Evolutionary conservation across 1,140 invertebrate species (phyloP).

Genomic region (Philaenus spumarius): DNA sequence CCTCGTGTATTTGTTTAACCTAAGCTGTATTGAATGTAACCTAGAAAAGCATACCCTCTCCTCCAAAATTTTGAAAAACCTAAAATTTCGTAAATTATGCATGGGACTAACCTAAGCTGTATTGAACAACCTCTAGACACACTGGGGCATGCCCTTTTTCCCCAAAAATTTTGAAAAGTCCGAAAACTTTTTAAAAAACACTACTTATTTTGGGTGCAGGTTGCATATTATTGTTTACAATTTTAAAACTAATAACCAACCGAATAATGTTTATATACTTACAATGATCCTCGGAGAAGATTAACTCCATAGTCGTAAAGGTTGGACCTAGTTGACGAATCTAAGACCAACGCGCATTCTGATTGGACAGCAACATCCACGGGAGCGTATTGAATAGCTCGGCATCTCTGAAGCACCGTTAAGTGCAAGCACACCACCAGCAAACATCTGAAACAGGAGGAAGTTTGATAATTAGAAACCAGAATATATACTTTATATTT

Average conservation of each 20-base stretch:
- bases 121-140: not conserved
- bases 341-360: slow-evolving; percentile 6
- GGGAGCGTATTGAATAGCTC: not conserved
- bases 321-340: not conserved
- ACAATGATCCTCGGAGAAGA: slow-evolving; percentile 4
- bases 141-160: not conserved
- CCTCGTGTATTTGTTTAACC: too few relatives aligned
- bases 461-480: too few relatives aligned
- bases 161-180: not conserved
- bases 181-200: too few relatives aligned
- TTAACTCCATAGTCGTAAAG: slow-evolving; percentile 6
- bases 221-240: not conserved
- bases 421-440: too few relatives aligned
- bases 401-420: not conserved
- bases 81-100: not conserved
- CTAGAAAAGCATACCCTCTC: too few relatives aligned
- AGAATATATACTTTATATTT: too few relatives aligned
- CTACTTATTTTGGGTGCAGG: not conserved
- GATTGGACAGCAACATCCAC: not conserved
- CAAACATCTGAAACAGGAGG: too few relatives aligned
- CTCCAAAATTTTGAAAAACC: too few relatives aligned
- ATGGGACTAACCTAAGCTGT: not conserved
- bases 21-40: too few relatives aligned
- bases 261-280: not conserved
- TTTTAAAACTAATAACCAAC: not conserved